phyloP scores from a whole-genome alignment of 2,888 invertebrate species.

The Ophion costatus region DNA sequence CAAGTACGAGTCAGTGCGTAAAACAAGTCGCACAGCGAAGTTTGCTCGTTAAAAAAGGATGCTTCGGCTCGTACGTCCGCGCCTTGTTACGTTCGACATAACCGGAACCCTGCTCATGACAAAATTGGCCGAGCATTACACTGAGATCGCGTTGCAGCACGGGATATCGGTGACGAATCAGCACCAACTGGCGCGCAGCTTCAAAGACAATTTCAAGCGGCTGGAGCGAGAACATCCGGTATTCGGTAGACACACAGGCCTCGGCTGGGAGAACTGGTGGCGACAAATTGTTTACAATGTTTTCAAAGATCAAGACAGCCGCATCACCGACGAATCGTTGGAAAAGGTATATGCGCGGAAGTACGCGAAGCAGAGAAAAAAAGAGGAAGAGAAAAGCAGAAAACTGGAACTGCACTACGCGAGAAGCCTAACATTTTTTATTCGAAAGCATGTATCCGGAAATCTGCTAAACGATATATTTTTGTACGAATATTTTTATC shows the following conservation, averaged over 20 bases:
- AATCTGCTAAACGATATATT: too few relatives aligned
- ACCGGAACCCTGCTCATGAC: conserved; percentile 91
- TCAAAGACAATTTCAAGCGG: conserved; percentile 87
- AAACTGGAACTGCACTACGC: too few relatives aligned
- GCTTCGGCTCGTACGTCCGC: conserved; percentile 81
- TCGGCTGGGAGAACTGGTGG: conserved; percentile 95
- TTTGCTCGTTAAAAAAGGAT: conserved; percentile 18
- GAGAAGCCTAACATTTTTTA: too few relatives aligned
- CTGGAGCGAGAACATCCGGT: conserved; percentile 91
- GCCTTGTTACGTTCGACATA: conserved; percentile 93
- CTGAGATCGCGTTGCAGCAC: conserved; percentile 88
- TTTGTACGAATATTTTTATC: too few relatives aligned
- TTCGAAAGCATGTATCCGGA: too few relatives aligned
- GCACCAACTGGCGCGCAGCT: conserved; percentile 86
- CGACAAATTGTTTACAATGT: conserved; percentile 87
- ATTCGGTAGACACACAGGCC: conserved; percentile 88
- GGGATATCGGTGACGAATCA: conserved; percentile 87
- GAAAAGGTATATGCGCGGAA: conserved; percentile 74
- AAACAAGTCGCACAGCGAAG: neutral
- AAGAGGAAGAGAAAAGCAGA: neutral
- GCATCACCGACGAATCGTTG: conserved; percentile 73
- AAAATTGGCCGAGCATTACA: conserved; percentile 86
- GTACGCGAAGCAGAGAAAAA: neutral
- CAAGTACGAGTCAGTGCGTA: neutral
- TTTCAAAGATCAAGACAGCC: conserved; percentile 85